Base-by-base conservation (phyloP, 2,888 invertebrate species). In the Lathronympha strigana region DNA sequence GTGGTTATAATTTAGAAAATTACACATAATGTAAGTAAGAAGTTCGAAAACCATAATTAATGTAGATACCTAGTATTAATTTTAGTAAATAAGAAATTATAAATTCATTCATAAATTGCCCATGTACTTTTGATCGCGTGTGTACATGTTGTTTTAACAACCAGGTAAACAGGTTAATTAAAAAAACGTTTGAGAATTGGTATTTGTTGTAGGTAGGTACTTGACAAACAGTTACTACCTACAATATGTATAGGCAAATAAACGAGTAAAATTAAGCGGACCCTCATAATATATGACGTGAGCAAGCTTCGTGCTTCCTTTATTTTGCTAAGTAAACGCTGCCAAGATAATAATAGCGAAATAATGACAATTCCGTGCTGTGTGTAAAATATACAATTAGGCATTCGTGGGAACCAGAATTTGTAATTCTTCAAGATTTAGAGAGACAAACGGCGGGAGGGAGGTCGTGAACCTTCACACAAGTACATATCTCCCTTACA, bases 231-330 rank as follows among this genome's bases (percentile, higher is more conserved):
- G 15, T 36, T 36, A 36, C n/a, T 43, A 33, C 38, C n/a, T 6
- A 47, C n/a, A 2, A 43, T 13, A 11, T n/a, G 4, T 23, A 25
- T 33, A 40, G 15, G 25, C 9, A 49, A 36, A 28, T 54, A 55
- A 21, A 33, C 25, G 11, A 17, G 23, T 21, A 45, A 64, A 53
- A 53, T 45, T 74, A 79, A 72, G 71, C 70, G 68, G 61, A 57
- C 63, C 68, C 69, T 71, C 76, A 74, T 82, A 83, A 86, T 80
- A 78, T 80, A 86, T 77, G 76, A 80, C 83, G 80, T 84, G 82
- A 80, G 71, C 71, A 70, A 58, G 58, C 74, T 72, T 81, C 81
- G 81, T 81, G 84, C 72, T 68, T 76, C 70, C 68, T 76, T 80
- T 76, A 76, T 79, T 79, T 76, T 71, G 67, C 62, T 70, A 71